Evolutionary conservation across 2,113 vertebrate species (phyloP).

Genomic region (Phalacrocorax carbo): DNA sequence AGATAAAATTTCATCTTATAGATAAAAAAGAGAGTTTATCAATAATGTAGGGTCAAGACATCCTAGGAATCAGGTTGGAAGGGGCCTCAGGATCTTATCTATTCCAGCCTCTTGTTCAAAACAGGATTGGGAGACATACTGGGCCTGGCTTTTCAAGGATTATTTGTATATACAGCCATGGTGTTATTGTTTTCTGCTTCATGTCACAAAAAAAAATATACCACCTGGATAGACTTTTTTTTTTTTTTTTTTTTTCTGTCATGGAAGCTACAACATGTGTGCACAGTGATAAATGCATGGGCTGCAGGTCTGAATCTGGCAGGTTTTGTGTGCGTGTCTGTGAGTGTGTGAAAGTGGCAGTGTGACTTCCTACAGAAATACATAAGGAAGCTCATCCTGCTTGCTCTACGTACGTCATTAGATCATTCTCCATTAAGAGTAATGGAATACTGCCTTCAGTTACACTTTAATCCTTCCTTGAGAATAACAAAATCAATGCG

Average conservation of each 20-base stretch:
- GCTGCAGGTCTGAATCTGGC: not conserved
- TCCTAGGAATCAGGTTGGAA: not conserved
- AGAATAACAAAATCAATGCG: not conserved
- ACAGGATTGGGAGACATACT: not conserved
- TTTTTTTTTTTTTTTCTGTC: not conserved
- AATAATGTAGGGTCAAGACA: fast-evolving
- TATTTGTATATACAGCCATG: not conserved
- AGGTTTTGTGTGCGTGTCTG: not conserved
- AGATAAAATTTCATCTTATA: not conserved
- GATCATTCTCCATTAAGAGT: not conserved
- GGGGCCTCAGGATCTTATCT: not conserved
- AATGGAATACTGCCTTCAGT: not conserved
- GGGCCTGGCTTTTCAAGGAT: not conserved
- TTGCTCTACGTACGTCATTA: not conserved
- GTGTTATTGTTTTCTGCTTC: not conserved
- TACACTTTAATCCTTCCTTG: not conserved
- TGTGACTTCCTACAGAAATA: not conserved
- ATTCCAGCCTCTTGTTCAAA: not conserved
- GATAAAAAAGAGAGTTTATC: not conserved
- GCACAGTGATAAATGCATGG: not conserved
- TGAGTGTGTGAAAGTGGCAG: not conserved
- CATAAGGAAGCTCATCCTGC: not conserved
- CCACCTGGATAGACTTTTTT: not conserved
- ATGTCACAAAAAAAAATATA: not conserved
- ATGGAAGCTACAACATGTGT: not conserved